Evolutionary conservation across 1,140 invertebrate species (phyloP), one percentile per base, ranked within the genome.

Genomic region (Drosophila subobscura): DNA sequence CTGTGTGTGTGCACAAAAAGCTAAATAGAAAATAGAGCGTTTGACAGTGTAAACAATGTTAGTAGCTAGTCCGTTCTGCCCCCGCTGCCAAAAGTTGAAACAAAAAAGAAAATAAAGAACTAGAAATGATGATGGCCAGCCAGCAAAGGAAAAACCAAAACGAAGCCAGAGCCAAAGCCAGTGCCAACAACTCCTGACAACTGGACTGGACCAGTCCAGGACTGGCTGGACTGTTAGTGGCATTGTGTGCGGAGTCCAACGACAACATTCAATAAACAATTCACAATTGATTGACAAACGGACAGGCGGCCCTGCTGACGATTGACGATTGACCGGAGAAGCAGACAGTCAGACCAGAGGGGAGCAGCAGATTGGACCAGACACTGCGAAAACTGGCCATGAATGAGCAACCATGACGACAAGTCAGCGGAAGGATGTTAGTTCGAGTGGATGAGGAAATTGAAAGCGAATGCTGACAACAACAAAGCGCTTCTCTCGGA

Each of bases 211-310:
- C 7, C 7, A 8, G 33, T 3, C 2, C 8, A 2, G 33, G 33
- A 10, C 29, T 22, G 29, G 33, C 14, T 1, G n/a, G 50, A 25
- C 66, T 70, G 64, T 56, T 70, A 68, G 66, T 55, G 59, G 63
- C 74, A 70, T 79, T 76, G 72, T 77, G 76, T 76, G 80, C 77
- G 73, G 77, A 77, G 77, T 79, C 80, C 77, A 89, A 89, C 71
- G 79, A 89, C 79, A 88, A 88, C 83, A 88, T 88, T 88, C 79
- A 89, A 89, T 89, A 83, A 89, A 89, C 84, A 89, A 89, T 89
- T 89, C 85, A 85, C 73, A 89, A 89, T 89, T 89, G 84, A 89
- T 89, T 89, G 84, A 89, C 84, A 89, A 75, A 90, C 75, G 65
- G 77, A 89, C 79, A 58, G 63, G 58, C 50, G 58, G 76, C 50